A percentile compares a stretch with the other conserved stretches of the same genome.
phyloP scores from a whole-genome alignment of 2,113 vertebrate species.

The Pelusios castaneus region DNA sequence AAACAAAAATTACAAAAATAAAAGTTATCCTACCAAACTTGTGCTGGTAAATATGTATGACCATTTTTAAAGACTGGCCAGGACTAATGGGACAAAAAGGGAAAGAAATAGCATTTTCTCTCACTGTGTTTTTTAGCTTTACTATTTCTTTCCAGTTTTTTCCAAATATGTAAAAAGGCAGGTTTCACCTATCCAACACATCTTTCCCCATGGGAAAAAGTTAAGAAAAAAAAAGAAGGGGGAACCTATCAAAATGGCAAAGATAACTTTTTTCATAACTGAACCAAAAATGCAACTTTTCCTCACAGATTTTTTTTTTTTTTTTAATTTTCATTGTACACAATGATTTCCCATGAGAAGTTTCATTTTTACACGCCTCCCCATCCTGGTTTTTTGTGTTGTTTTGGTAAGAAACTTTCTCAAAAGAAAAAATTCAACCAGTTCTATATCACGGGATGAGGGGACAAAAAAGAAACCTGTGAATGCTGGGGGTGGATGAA shows the following conservation, averaged over 20 bases:
- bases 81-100: background rate
- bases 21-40: background rate
- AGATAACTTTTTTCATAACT: background rate
- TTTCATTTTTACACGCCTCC: background rate
- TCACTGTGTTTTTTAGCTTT: background rate
- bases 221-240: background rate
- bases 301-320: background rate
- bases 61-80: background rate
- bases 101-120: background rate
- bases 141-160: background rate
- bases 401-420: background rate
- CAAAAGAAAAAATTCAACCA: background rate
- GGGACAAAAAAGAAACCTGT: background rate
- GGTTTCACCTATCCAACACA: background rate
- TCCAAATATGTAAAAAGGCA: background rate
- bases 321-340: background rate
- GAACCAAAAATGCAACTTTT: background rate
- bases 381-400: too few species aligned
- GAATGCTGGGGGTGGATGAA: background rate
- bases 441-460: background rate
- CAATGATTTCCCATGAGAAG: background rate
- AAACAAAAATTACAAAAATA: background rate
- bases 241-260: background rate
- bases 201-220: background rate
- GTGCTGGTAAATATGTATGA: fast-evolving